Evolutionary conservation across 2,113 vertebrate genomes (phyloP), one percentile per base, ranked within the genome.

Genomic region (Amia ocellicauda): DNA sequence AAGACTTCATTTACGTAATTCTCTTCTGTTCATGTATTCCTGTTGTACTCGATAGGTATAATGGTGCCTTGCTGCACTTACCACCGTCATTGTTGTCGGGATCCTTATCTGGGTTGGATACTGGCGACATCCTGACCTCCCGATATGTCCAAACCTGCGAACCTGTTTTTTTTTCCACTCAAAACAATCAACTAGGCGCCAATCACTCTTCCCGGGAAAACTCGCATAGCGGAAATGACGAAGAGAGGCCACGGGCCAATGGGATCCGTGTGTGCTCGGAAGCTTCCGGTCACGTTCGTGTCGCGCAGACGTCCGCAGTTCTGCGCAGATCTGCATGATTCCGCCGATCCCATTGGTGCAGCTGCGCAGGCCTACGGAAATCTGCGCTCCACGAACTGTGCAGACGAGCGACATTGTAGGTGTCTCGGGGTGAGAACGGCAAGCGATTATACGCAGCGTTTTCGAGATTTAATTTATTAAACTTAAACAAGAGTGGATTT

Each of bases 181-280:
- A 74, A 71, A 63, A 84, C 75, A 84, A 82, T 72, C 79, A 71
- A 63, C 27, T 76, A 73, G 78, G 85, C 89, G 89, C 86, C 85
- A 89, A 89, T 75, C 72, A 41, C 2, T 7, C 56, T 89, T 88
- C 82, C 85, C 86, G 85, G 85, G 82, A 73, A 89, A 87, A 88
- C 67, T 86, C 74, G 78, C 80, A 75, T 60, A 55, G 51, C 58
- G 89, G 88, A 90, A 80, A 52, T 88, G 73, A 80, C 80, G 22
- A 66, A 24, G 22, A 0, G 0, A 2, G 0, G 0, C 22, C 1
- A 14, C 3, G 23, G 49, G 11, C 80, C 79, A 83, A 75, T 78
- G 17, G 16, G 31, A 60, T 41, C 14, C 14, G 10, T 7, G 23
- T 41, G 3, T 17, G 14, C 26, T 9, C n/a, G 19, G 50, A 20